A percentile compares a stretch with the other conserved stretches of the same genome.
Evolutionary conservation across 2,113 vertebrate species (phyloP).

Genomic region (Mobula hypostoma): DNA sequence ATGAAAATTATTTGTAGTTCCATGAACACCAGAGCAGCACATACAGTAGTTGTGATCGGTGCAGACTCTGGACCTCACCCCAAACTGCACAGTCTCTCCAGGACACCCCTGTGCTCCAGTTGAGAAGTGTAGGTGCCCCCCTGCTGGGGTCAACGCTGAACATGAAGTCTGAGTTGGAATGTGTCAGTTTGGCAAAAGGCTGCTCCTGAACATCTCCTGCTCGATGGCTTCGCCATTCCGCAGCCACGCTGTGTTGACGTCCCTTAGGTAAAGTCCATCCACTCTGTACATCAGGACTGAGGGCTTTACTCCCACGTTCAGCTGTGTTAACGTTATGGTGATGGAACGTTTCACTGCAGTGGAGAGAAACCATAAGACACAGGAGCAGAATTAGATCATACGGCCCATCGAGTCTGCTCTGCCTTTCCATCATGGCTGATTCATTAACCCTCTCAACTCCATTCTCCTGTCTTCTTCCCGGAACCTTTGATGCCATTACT

Average conservation of each 20-base stretch:
- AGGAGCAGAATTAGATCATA: no score
- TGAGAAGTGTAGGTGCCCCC: background rate
- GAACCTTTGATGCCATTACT: no score
- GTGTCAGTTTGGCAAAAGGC: background rate
- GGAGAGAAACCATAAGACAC: background rate
- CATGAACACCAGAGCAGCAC: no score
- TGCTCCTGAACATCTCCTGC: background rate
- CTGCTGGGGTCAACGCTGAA: background rate
- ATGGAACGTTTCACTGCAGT: background rate
- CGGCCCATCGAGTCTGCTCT: no score
- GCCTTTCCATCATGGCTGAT: no score
- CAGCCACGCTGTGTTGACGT: background rate
- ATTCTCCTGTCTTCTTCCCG: no score
- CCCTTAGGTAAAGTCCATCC: background rate
- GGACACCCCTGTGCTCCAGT: background rate
- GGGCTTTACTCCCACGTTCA: background rate
- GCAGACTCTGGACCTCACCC: background rate
- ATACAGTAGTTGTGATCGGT: no score
- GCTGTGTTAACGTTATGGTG: background rate
- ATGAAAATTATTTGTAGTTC: no score
- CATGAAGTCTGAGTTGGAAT: background rate
- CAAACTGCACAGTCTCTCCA: background rate
- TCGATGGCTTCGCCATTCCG: background rate
- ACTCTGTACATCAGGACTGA: background rate
- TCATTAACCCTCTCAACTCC: no score